These are phyloP conservation scores for Archilochus colubris DNA, from an alignment of 2,113 vertebrate genomes.

Conservation along the genomic window DNA sequence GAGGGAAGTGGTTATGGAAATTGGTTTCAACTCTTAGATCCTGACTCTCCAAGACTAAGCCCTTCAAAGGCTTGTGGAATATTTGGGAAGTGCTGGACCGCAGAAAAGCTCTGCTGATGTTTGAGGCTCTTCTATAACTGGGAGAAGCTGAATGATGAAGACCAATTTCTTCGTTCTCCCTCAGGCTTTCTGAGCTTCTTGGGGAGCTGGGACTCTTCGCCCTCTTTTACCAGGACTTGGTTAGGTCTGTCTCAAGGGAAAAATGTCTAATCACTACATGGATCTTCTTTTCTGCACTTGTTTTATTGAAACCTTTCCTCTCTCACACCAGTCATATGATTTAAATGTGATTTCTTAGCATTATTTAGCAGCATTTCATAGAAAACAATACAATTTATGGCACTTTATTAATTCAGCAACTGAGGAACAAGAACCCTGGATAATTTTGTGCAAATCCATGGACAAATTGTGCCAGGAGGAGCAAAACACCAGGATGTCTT, in stretches of 20 bases:
- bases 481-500: not conserved
- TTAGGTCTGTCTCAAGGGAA: not conserved
- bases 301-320: not conserved
- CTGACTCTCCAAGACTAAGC: not conserved
- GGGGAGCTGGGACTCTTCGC: not conserved
- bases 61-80: not conserved
- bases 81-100: not conserved
- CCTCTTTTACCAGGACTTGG: not conserved
- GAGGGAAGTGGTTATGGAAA: not conserved
- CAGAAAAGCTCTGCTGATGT: not conserved
- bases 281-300: not conserved
- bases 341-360: not conserved
- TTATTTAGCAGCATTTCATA: not conserved
- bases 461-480: fast-evolving
- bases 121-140: not conserved
- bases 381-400: fast-evolving
- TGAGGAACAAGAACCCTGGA: not conserved
- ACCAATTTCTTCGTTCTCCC: not conserved
- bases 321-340: not conserved
- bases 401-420: not conserved
- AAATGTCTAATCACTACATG: not conserved
- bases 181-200: not conserved
- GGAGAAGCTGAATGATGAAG: not conserved
- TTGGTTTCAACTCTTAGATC: not conserved
- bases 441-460: not conserved